These are phyloP conservation scores for Xylophagus ater DNA, from an alignment of 2,888 invertebrate species.

Conservation along the genomic window DNA sequence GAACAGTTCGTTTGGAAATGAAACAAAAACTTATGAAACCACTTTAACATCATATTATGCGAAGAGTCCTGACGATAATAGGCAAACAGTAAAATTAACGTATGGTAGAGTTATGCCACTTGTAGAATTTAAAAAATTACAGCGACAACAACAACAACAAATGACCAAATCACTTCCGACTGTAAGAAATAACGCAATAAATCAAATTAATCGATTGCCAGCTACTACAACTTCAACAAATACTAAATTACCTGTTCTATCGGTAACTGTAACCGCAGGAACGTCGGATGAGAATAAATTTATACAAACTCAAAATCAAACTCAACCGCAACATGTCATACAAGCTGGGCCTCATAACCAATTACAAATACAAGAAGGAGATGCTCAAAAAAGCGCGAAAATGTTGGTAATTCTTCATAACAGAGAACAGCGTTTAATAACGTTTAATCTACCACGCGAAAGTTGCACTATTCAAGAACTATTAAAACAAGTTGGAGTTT, in stretches of 20 bases:
- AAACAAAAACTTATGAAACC: constrained; percentile 17
- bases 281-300: constrained; percentile 4
- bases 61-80: constrained; percentile 21
- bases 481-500: constrained; percentile 62
- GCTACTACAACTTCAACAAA: constrained; percentile 13
- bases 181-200: constrained; percentile 34
- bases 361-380: constrained; percentile 31
- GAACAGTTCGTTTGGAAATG: no score
- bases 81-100: constrained; percentile 26
- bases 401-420: constrained; percentile 68
- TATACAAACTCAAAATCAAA: constrained; percentile 14
- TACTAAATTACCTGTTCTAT: constrained; percentile 7
- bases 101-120: constrained; percentile 32
- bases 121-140: constrained; percentile 32
- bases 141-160: constrained; percentile 32
- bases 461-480: constrained; percentile 74
- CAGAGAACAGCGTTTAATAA: constrained; percentile 70
- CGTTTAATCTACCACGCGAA: constrained; percentile 70
- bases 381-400: constrained; percentile 47
- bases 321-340: constrained; percentile 39
- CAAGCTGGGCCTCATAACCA: constrained; percentile 30
- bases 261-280: background rate
- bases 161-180: constrained; percentile 31
- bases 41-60: constrained; percentile 31
- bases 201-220: background rate